Evolutionary conservation across 2,888 invertebrate species (phyloP).

Genomic region (Dryobotodes eremita): DNA sequence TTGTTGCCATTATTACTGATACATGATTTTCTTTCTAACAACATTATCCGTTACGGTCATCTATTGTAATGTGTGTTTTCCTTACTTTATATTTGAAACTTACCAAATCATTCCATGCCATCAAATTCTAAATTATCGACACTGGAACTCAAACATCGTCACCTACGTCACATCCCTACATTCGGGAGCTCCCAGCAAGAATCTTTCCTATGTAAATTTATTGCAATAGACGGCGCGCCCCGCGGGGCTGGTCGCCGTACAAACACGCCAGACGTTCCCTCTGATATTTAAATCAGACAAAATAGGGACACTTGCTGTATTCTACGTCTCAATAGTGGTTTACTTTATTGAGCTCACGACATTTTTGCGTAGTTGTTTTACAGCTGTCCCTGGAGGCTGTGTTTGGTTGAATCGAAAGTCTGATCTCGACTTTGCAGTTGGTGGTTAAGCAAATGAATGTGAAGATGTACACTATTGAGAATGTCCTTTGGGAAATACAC

Average conservation of each 20-base stretch:
- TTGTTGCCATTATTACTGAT: not conserved
- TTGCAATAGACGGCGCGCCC: constrained; percentile 59
- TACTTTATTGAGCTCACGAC: constrained; percentile 49
- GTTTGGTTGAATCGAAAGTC: not conserved
- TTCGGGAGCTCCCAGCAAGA: constrained; percentile 38
- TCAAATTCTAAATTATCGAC: constrained; percentile 16
- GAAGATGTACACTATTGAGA: not conserved
- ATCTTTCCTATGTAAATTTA: constrained; percentile 67
- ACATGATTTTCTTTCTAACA: not conserved
- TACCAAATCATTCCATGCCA: not conserved
- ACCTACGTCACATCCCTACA: constrained; percentile 27
- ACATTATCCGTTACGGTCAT: not conserved
- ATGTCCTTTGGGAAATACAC: not conserved
- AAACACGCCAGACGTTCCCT: constrained; percentile 55
- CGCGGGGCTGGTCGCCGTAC: constrained; percentile 51
- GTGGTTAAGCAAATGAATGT: not conserved
- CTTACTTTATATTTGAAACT: not conserved
- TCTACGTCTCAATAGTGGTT: constrained; percentile 58
- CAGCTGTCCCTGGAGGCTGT: constrained; percentile 8
- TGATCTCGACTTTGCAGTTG: constrained; percentile 1
- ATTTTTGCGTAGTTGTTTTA: constrained; percentile 37
- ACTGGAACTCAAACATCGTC: not conserved
- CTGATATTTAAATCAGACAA: constrained; percentile 68
- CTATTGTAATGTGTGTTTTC: not conserved
- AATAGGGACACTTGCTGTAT: constrained; percentile 60